Percentiles rank a stretch among this genome's conserved stretches.
These are phyloP conservation scores for Dynastes maya DNA, from an alignment of 2,888 invertebrate genomes.

Conservation along the genomic window DNA sequence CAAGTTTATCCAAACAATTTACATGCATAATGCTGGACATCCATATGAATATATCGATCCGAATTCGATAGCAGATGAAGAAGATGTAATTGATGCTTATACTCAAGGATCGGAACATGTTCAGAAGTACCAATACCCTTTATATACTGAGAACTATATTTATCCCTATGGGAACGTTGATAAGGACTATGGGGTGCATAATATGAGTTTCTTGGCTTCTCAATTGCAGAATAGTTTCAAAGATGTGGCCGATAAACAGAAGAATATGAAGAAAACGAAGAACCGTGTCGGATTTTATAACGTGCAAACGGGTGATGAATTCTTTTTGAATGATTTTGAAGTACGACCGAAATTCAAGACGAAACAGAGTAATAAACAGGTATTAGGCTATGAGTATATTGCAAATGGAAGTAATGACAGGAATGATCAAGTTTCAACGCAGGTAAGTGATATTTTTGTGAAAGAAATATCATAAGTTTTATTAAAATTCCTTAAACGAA, in stretches of 20 bases:
- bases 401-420: background rate
- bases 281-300: slow-evolving; percentile 47
- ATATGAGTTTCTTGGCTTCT: background rate
- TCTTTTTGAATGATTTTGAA: slow-evolving; percentile 48
- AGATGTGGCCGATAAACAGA: background rate
- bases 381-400: slow-evolving; percentile 43
- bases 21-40: slow-evolving; percentile 3
- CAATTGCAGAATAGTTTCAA: background rate
- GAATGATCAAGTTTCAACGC: slow-evolving; percentile 9
- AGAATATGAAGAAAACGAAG: background rate
- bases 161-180: slow-evolving; percentile 25
- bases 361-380: slow-evolving; percentile 39
- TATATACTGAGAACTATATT: slow-evolving; percentile 7
- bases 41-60: background rate
- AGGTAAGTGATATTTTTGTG: slow-evolving; percentile 16
- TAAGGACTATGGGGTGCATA: slow-evolving; percentile 6
- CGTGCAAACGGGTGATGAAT: slow-evolving; percentile 52
- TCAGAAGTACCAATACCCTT: slow-evolving; percentile 26
- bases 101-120: background rate
- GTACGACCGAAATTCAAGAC: slow-evolving; percentile 49
- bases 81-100: background rate
- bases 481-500: too few relatives aligned
- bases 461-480: too few relatives aligned
- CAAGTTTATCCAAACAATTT: background rate
- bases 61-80: background rate